Conservation (phyloP, 92 coral and sea anemone genomes). For the Epizoanthus illoricatus region DNA sequence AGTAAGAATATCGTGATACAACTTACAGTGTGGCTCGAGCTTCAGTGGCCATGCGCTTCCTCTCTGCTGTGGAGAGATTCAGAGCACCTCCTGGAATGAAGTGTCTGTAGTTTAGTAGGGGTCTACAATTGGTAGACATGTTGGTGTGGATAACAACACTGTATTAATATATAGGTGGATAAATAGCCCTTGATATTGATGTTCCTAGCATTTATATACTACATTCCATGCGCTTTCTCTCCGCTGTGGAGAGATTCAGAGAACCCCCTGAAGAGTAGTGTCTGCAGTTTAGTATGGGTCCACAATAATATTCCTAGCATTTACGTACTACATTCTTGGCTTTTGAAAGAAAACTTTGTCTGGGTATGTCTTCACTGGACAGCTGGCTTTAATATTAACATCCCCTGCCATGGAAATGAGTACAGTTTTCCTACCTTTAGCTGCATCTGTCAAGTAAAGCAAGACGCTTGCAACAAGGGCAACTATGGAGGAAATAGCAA, state of each 20-base stretch:
- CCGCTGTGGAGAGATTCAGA: constrained; percentile 81
- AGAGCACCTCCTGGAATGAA: constrained; percentile 78
- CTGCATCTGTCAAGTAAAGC: constrained; percentile 82
- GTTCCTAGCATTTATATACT: background rate
- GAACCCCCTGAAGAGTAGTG: constrained; percentile 62
- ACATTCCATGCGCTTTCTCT: constrained; percentile 54
- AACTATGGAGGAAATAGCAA: constrained; percentile 26
- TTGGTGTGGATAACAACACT: too few relatives aligned
- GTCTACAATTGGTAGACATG: background rate
- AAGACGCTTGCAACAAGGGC: constrained; percentile 82
- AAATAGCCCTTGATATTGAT: background rate
- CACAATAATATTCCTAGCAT: background rate
- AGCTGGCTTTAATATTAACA: too few relatives aligned
- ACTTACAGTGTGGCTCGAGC: constrained; percentile 85
- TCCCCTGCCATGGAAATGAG: background rate
- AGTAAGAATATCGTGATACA: background rate
- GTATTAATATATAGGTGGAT: background rate
- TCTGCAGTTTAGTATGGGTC: background rate
- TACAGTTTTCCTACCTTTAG: constrained; percentile 61
- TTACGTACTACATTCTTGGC: background rate
- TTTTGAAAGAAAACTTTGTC: background rate
- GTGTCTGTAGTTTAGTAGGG: background rate
- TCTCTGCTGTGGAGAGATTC: constrained; percentile 80
- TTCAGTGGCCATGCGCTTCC: constrained; percentile 63
- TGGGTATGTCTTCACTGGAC: too few relatives aligned